A percentile compares a stretch with the other conserved stretches of the same genome.
phyloP scores from a whole-genome alignment of 2,113 vertebrate genomes.

The Anthoscopus minutus region DNA sequence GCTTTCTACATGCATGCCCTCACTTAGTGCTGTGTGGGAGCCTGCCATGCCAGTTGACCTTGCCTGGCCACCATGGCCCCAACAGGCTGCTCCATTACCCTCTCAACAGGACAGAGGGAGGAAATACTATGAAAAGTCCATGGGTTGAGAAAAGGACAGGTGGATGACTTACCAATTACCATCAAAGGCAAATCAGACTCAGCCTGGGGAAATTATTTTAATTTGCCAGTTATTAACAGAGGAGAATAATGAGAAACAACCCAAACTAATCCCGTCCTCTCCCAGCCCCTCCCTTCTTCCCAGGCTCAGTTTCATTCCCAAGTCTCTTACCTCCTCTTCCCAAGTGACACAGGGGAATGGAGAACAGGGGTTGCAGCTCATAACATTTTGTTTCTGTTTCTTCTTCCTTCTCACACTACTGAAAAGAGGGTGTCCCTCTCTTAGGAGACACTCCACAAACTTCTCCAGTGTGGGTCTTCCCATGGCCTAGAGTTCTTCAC shows the following conservation, averaged over 20 bases:
- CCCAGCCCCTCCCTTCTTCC: neutral
- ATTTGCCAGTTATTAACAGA: neutral
- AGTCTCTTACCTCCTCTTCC: neutral
- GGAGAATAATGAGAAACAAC: neutral
- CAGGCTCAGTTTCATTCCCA: neutral
- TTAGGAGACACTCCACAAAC: neutral
- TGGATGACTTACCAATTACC: neutral
- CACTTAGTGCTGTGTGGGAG: neutral
- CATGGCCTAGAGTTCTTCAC: neutral
- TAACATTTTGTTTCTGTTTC: neutral
- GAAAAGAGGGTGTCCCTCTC: neutral
- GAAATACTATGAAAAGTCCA: neutral
- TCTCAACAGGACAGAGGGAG: neutral
- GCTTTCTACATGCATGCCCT: neutral
- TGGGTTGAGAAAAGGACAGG: neutral
- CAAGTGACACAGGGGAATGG: neutral
- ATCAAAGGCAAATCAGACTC: neutral
- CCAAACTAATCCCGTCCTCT: neutral
- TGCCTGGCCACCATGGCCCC: neutral
- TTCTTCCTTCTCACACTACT: neutral
- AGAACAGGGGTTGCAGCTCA: rapidly evolving
- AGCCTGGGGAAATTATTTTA: neutral
- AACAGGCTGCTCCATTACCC: neutral
- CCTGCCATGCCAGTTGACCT: neutral
- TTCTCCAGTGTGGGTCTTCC: neutral